Evolutionary conservation across 2,113 vertebrate species (phyloP), one percentile per base, ranked within the genome.

Genomic region (Brachypodius melanocephalos): DNA sequence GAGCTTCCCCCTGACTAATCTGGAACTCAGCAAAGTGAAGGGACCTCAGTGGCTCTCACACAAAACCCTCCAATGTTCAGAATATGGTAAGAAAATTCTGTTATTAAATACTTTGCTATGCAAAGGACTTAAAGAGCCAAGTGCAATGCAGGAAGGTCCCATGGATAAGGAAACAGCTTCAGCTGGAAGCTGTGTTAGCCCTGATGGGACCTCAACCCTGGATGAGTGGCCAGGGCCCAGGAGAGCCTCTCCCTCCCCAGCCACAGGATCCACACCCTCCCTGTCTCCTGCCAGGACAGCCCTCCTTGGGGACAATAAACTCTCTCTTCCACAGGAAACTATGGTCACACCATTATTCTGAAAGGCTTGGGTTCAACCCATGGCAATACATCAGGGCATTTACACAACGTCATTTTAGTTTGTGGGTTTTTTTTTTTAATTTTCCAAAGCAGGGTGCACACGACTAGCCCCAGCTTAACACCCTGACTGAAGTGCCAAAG

Each of bases 121-220:
- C 22, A 54, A 63, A 67, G 34, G 22, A 31, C 66, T 52, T n/a
- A 5, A 34, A 38, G n/a, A 58, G 68, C 14, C n/a, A 73, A 51
- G 45, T 9, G 26, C 34, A 67, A 10, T 2, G 40, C n/a, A 32
- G 31, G n/a, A 29, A 74, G 14, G 25, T 28, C 19, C n/a, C 51
- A 11, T 1, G 29, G 38, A 42, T 28, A 31, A 92, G 66, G 25
- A n/a, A 49, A 12, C 0, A 20, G 8, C 21, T 76, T n/a, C 48
- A 73, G 45, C 18, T 8, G 2, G 14, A 32, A 38, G 42, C 21
- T 66, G 32, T n/a, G 38, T 1, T 36, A 20, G 18, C 32, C 38
- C n/a, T 17, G 2, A 19, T 5, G 11, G 40, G 17, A 59, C 10
- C n/a, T 28, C 0, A 0, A 2, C 17, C 8, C 17, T 2, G 1